phyloP scores from a whole-genome alignment of 1,140 invertebrate species.

The Triops longicaudatus region DNA sequence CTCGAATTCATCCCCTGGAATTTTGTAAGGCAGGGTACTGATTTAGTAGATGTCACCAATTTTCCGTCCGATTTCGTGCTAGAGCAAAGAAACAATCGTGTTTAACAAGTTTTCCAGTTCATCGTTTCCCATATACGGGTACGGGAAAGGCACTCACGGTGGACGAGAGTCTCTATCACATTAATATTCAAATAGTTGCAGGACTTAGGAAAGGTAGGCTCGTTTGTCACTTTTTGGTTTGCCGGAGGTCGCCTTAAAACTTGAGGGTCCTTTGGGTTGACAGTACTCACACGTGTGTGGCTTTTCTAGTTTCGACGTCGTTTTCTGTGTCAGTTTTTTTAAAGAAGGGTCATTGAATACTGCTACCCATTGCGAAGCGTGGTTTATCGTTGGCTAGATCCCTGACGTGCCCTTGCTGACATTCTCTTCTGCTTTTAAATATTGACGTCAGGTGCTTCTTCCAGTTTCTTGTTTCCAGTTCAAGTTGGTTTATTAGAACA shows the following conservation, averaged over 20 bases:
- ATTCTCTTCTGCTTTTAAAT: neutral
- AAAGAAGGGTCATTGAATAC: neutral
- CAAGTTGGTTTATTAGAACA: conserved; percentile 8
- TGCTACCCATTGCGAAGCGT: neutral
- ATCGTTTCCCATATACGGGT: neutral
- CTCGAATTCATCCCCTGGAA: neutral
- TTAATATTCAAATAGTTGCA: too few species aligned
- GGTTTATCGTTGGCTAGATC: neutral
- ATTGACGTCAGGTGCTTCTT: conserved; percentile 8
- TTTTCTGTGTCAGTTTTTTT: neutral
- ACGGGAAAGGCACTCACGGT: neutral
- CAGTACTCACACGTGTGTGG: too few species aligned
- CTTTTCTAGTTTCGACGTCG: neutral
- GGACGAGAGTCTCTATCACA: too few species aligned
- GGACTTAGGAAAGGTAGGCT: too few species aligned
- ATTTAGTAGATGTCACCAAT: neutral
- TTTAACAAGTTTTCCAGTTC: conserved; percentile 3
- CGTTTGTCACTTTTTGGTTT: too few species aligned
- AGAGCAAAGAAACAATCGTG: neutral
- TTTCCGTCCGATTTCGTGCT: neutral
- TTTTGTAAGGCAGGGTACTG: neutral
- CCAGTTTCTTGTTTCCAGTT: neutral
- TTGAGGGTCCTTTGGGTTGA: too few species aligned
- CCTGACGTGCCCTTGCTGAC: neutral
- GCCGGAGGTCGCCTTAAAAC: too few species aligned